Base-by-base conservation (phyloP, 2,113 vertebrate species). In the Picathartes gymnocephalus region DNA sequence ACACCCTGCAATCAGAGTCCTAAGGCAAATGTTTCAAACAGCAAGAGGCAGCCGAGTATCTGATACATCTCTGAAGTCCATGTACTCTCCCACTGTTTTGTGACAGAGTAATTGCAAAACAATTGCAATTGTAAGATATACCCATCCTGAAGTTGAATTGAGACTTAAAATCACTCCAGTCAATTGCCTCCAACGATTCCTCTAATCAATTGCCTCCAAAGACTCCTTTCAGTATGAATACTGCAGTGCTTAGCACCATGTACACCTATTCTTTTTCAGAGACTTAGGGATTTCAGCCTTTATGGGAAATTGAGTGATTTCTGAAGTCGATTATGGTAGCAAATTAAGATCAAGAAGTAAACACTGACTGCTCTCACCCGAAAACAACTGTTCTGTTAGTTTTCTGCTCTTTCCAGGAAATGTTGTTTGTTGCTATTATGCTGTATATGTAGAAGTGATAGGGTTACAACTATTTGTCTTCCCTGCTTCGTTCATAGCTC, bases 361-460 rank as follows among this genome's bases (percentile, higher is more conserved):
- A 51, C 37, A 24, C 2, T 60, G 73, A 62, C 48, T 39, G 5
- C 16, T 10, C 24, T 45, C 27, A 11, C 8, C 13, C 27, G 40
- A 37, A 62, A 92, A 37, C 39, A 54, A 44, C 21, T 83, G 64
- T 78, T 77, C 35, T 0, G 3, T 73, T 94, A 23, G 24, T n/a
- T 82, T 92, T 70, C 47, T 92, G 6, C 37, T 81, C 60, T 86
- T 93, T 86, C 68, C 57, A 81, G 92, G 94, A 90, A 90, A 45
- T 24, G 12, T 69, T 86, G 47, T 65, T 58, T 70, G 47, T 25
- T 83, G 35, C 8, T 87, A 58, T 4, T 78, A n/a, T 57, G 64
- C 73, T 30, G 25, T 10, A 12, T 40, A 21, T 22, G 39, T 54
- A 51, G 68, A 90, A 90, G 51, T 4, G 2, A 25, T n/a, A 27